Evolutionary conservation across 2,113 vertebrate genomes (phyloP).

Genomic region (Zingel zingel): DNA sequence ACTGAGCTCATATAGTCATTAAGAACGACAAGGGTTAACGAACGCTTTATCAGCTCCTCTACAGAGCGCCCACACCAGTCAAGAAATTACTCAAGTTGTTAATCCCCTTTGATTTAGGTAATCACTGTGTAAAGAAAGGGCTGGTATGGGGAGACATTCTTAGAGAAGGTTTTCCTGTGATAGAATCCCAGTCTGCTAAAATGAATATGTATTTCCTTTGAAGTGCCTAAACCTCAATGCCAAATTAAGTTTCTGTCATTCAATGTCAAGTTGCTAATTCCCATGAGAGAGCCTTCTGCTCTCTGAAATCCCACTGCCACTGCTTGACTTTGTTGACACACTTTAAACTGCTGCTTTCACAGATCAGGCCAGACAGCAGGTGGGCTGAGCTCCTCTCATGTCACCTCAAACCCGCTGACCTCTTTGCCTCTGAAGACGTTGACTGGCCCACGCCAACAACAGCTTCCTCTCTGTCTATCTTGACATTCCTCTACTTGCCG

Average conservation of each 20-base stretch:
- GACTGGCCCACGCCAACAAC: slow-evolving; percentile 12
- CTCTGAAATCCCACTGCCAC: slow-evolving; percentile 18
- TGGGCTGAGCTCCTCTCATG: slow-evolving; percentile 44
- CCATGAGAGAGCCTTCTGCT: background rate
- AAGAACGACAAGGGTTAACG: slow-evolving; percentile 47
- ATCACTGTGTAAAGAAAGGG: slow-evolving; percentile 58
- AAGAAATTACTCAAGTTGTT: slow-evolving; percentile 51
- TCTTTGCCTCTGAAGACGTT: background rate
- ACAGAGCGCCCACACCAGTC: slow-evolving; percentile 31
- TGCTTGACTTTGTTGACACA: slow-evolving; percentile 38
- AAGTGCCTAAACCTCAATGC: slow-evolving; percentile 13
- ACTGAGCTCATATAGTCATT: slow-evolving; percentile 48
- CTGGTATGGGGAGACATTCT: slow-evolving; percentile 1
- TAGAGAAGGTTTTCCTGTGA: slow-evolving; percentile 17
- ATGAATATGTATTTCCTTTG: slow-evolving; percentile 35
- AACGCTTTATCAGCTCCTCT: slow-evolving; percentile 66
- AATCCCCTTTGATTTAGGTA: slow-evolving; percentile 66
- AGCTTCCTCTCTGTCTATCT: slow-evolving; percentile 14
- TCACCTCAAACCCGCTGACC: slow-evolving; percentile 63
- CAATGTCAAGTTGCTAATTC: slow-evolving; percentile 15
- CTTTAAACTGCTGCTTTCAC: slow-evolving; percentile 40
- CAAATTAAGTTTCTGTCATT: slow-evolving; percentile 11
- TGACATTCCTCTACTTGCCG: background rate
- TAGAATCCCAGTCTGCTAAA: slow-evolving; percentile 19
- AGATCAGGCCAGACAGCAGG: slow-evolving; percentile 54